Percentiles rank a stretch among this genome's conserved stretches.
Conservation (phyloP, 2,797 vertebrate genomes). For the Microctenopoma stevenorrisi region DNA sequence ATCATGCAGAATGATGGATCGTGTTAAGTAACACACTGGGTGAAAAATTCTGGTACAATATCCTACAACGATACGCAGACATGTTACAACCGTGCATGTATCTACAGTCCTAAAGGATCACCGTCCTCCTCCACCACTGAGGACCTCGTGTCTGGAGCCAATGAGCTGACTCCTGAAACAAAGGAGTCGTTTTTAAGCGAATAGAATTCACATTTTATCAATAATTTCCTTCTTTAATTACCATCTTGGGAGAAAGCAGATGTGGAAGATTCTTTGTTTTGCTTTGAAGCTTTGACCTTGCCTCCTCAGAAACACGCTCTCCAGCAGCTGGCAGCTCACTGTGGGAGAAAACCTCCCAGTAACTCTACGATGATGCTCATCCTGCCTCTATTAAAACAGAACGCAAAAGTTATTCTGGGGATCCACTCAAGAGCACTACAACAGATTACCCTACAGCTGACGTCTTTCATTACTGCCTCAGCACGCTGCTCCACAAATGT, state of each 20-base stretch:
- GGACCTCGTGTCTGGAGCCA: constrained; percentile 30
- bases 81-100: too few relatives aligned
- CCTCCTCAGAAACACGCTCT: constrained; percentile 34
- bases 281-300: constrained; percentile 67
- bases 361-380: constrained; percentile 21
- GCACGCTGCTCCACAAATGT: neutral
- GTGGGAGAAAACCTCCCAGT: constrained; percentile 66
- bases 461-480: neutral
- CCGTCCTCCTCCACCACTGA: neutral
- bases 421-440: neutral
- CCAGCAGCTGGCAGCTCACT: constrained; percentile 49
- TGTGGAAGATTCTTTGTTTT: constrained; percentile 48
- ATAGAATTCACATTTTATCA: neutral
- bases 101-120: too few relatives aligned
- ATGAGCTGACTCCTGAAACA: constrained; percentile 29
- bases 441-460: too few relatives aligned
- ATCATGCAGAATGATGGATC: too few relatives aligned
- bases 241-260: constrained; percentile 46
- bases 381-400: constrained; percentile 8
- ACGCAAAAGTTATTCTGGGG: neutral
- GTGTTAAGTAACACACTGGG: too few relatives aligned
- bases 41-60: neutral
- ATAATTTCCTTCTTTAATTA: constrained; percentile 37
- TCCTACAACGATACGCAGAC: too few relatives aligned
- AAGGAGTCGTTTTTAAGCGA: constrained; percentile 36